Percentiles rank a stretch among this genome's conserved stretches.
These are phyloP conservation scores for Selenia dentaria DNA, from an alignment of 2,888 invertebrate genomes.

Conservation along the genomic window DNA sequence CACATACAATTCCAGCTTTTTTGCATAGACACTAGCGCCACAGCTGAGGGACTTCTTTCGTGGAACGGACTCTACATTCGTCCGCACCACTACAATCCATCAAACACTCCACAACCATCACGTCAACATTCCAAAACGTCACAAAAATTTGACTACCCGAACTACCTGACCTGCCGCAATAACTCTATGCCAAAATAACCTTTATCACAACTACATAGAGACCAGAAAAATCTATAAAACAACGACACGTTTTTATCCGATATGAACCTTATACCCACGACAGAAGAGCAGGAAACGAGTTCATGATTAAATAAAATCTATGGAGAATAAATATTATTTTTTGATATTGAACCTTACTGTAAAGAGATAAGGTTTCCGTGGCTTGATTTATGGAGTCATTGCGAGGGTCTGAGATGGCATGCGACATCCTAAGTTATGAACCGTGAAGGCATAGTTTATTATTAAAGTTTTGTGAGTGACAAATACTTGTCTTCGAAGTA, in stretches of 20 bases:
- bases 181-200: constrained; percentile 8
- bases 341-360: not conserved
- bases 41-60: no score
- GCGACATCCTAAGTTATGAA: constrained; percentile 25
- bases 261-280: not conserved
- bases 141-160: constrained; percentile 12
- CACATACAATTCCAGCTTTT: no score
- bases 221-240: constrained; percentile 3
- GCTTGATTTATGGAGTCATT: constrained; percentile 21
- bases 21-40: no score
- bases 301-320: not conserved
- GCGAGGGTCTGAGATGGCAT: constrained; percentile 16
- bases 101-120: constrained; percentile 1
- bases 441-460: constrained; percentile 22
- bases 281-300: not conserved
- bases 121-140: constrained; percentile 17
- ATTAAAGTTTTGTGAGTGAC: constrained; percentile 8
- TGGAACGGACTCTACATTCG: no score
- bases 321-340: not conserved
- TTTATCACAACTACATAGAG: constrained; percentile 12
- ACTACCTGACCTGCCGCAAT: constrained; percentile 25
- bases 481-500: constrained; percentile 7
- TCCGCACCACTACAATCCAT: constrained; percentile 3
- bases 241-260: not conserved
- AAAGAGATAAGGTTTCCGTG: not conserved